Evolutionary conservation across 1,140 invertebrate species (phyloP).

Genomic region (Myzus persicae): DNA sequence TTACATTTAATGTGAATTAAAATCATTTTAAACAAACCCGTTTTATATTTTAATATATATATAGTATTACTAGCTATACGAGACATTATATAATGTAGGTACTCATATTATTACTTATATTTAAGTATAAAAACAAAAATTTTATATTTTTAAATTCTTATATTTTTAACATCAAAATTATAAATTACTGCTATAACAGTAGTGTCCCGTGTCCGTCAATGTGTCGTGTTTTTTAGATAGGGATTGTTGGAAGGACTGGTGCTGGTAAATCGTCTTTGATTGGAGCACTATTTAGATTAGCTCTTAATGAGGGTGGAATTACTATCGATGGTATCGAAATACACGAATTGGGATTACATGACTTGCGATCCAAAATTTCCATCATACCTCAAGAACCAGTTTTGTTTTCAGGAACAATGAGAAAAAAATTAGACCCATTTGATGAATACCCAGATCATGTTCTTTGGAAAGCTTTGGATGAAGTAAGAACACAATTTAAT

Average conservation of each 20-base stretch:
- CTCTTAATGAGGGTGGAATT: conserved; percentile 69
- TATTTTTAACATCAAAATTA: no score
- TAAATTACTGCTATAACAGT: no score
- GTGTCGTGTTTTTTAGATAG: conserved; percentile 65
- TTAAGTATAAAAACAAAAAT: no score
- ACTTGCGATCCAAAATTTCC: conserved; percentile 77
- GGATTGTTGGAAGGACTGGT: conserved; percentile 85
- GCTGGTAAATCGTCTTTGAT: conserved; percentile 92
- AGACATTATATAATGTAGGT: no score
- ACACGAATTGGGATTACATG: conserved; percentile 71
- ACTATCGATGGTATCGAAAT: conserved; percentile 76
- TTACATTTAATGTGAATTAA: no score
- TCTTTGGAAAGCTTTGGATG: conserved; percentile 71
- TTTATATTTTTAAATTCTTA: background rate
- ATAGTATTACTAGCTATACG: no score
- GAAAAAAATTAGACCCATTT: conserved; percentile 88
- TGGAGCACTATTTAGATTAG: conserved; percentile 79
- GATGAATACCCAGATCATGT: conserved; percentile 67
- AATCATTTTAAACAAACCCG: no score
- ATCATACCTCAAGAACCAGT: conserved; percentile 83
- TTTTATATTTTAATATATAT: no score
- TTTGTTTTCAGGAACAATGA: conserved; percentile 78
- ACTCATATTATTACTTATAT: background rate
- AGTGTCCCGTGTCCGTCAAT: no score
- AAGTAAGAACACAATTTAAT: conserved; percentile 62